Percentiles rank a stretch among this genome's conserved stretches.
Conservation (phyloP, 1,140 invertebrate genomes). For the Eupristina koningsbergeri region DNA sequence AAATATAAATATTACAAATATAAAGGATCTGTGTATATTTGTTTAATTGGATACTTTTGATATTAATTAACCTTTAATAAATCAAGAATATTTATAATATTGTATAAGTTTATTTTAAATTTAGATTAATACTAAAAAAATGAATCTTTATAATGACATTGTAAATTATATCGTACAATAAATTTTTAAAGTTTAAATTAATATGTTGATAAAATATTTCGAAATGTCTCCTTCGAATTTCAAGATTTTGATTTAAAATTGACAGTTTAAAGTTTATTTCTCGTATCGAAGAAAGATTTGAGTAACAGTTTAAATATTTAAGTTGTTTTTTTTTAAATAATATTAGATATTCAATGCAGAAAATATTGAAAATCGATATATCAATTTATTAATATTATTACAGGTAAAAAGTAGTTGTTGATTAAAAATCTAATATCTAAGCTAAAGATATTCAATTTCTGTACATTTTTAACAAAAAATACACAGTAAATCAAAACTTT, state of each 20-base stretch:
- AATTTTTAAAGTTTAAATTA: background rate
- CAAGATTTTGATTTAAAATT: background rate
- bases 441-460: background rate
- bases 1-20: too few species aligned
- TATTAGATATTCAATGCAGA: background rate
- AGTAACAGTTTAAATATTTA: too few species aligned
- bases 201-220: background rate
- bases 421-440: background rate
- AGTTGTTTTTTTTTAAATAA: background rate
- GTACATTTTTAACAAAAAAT: background rate
- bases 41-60: too few species aligned
- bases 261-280: too few species aligned
- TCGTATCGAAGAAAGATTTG: too few species aligned
- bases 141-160: too few species aligned
- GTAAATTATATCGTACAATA: background rate
- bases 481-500: background rate
- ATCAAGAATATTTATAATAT: too few species aligned
- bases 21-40: too few species aligned
- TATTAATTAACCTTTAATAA: too few species aligned
- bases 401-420: background rate
- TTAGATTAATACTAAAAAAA: too few species aligned
- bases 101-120: too few species aligned
- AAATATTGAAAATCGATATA: background rate
- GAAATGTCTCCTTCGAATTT: too few species aligned
- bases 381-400: background rate